Conservation (phyloP, 2,888 invertebrate genomes). For the Lymantria monacha region DNA sequence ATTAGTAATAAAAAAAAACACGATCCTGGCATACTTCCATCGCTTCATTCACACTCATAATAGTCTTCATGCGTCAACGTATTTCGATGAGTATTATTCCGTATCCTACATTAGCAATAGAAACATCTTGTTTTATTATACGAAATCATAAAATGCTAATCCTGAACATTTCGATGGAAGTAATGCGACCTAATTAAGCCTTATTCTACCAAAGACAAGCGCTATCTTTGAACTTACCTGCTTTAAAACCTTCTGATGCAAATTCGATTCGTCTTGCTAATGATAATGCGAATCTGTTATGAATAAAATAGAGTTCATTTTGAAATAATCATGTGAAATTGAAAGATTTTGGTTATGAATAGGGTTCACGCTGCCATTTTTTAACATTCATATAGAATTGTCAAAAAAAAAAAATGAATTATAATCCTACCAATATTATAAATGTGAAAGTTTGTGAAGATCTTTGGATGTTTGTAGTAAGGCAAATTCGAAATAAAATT, state of each 20-base stretch:
- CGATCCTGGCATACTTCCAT: no score
- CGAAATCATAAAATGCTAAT: slow-evolving; percentile 35
- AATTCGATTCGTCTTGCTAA: not conserved
- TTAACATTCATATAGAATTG: not conserved
- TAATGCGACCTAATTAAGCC: slow-evolving; percentile 71
- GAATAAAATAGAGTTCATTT: slow-evolving; percentile 20
- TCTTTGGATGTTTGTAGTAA: no score
- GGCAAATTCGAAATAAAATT: no score
- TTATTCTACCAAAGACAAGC: slow-evolving; percentile 57
- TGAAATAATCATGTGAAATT: slow-evolving; percentile 23
- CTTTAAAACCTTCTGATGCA: slow-evolving; percentile 47
- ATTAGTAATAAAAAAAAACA: no score
- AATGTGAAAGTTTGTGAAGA: no score
- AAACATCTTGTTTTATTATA: slow-evolving; percentile 6
- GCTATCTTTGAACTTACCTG: slow-evolving; percentile 79
- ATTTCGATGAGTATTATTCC: no score
- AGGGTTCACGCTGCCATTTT: slow-evolving; percentile 19
- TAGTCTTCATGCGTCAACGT: no score
- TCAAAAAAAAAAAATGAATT: no score
- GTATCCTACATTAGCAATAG: no score
- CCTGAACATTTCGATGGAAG: slow-evolving; percentile 37
- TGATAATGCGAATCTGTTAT: slow-evolving; percentile 19
- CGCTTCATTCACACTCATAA: no score
- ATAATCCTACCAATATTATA: no score
- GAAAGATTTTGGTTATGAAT: slow-evolving; percentile 44